Base-by-base conservation (phyloP, 2,113 vertebrate species). In the Eleginops maclovinus region DNA sequence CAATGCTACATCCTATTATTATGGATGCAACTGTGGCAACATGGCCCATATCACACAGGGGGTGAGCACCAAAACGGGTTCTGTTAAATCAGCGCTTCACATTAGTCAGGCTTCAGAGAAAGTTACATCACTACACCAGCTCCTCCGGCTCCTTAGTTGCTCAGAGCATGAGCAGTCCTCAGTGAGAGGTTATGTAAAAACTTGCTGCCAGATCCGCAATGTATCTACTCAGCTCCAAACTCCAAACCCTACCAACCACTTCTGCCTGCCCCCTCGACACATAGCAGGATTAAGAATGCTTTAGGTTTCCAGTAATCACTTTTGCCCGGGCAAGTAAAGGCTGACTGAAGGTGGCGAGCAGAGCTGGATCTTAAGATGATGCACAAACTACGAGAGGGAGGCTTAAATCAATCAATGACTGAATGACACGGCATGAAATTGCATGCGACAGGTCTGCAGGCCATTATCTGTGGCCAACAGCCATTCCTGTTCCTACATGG, bases 151-250 rank as follows among this genome's bases (percentile, higher is more conserved):
- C 70, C 85, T 77, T 72, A 47, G 86, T 84, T 75, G 86, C 86
- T 93, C 86, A 85, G 83, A 93, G 91, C 88, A 75, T 72, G 88
- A 92, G 79, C 87, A 91, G 90, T 89, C 83, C 85, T 89, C 90
- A 86, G 81, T 71, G 77, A 91, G 87, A 86, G 85, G 91, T 93
- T 94, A 93, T 85, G 89, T 93, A 93, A 94, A 88, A 92, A 87
- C 79, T 82, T 60, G 49, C 66, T 88, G 88, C 90, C 81, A 90
- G 87, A 88, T 85, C 83, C 56, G 81, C 88, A 92, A 91, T 69
- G 56, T 79, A 88, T 87, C 79, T 75, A 83, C 84, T 87, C 84
- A 74, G 82, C 82, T 87, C 72, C 73, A 41, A 80, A 88, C 80
- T 84, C 80, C 70, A 84, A 87, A 89, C 59, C 74, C 79, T 58